Base-by-base conservation (phyloP, 2,888 invertebrate genomes). In the Julus scanicus region DNA sequence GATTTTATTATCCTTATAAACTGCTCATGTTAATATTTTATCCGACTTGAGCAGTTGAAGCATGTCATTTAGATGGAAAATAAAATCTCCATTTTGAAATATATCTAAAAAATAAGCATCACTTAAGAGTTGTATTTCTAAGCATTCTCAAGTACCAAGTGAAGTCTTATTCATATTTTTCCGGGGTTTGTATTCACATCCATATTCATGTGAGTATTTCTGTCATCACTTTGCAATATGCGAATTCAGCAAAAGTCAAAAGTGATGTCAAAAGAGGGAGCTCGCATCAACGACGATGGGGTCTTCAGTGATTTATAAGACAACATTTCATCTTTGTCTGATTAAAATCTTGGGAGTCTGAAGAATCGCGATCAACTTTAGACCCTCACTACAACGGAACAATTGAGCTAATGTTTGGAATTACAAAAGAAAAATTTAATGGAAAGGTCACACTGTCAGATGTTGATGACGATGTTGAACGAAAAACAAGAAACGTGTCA, bases 61-160 rank as follows among this genome's bases (percentile, higher is more conserved):
- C 20, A 71, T 29, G 71, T 71, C 71, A 29, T n/a, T n/a, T n/a
- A n/a, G n/a, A 71, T 29, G 8, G 71, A 71, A 71, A 9, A 6
- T 29, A 29, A 71, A 29, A 71, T 29, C 29, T 29, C 29, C 71
- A 2, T 40, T 48, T 84, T 84, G 84, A 84, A 48, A 84, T 48
- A 84, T 84, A 29, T n/a, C 84, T 44, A 44, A 84, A 13, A 84
- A 84, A 20, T 84, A 20, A 84, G 84, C 84, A 40, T n/a, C 49
- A 39, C 39, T 86, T 49, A 4, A 40, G n/a, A 11, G 13, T 80
- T 15, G 48, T n/a, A 86, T 17, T 48, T 49, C 17, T 86, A 86
- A 86, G 86, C 53, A 86, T 86, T 86, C 13, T 53, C 86, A 86
- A 86, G 86, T 86, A 53, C 53, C 40, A n/a, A n/a, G 48, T 84